phyloP scores from a whole-genome alignment of 2,113 vertebrate species.

The Osmerus eperlanus region DNA sequence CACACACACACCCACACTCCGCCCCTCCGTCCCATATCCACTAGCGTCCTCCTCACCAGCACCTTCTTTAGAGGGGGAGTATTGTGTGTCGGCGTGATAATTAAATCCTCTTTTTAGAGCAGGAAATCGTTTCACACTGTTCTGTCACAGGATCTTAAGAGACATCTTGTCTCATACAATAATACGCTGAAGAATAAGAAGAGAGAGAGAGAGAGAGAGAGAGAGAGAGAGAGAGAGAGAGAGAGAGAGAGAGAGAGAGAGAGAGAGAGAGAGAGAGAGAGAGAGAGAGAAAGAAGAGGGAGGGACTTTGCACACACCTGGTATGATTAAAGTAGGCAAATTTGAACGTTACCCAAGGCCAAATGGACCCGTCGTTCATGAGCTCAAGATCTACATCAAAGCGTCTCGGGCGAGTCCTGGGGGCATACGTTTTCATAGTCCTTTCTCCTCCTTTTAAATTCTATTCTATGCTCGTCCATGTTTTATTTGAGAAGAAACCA shows the following conservation, averaged over 20 bases:
- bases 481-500: constrained; percentile 55
- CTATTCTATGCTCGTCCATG: constrained; percentile 64
- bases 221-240: too few relatives aligned
- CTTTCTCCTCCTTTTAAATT: constrained; percentile 51
- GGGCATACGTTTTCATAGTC: constrained; percentile 73
- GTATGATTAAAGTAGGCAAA: constrained; percentile 69
- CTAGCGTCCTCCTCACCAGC: neutral
- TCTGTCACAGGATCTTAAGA: constrained; percentile 54
- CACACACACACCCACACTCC: constrained; percentile 1
- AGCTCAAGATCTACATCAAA: constrained; percentile 72
- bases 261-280: too few relatives aligned
- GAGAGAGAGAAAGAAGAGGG: constrained; percentile 4
- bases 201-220: too few relatives aligned
- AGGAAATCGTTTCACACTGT: constrained; percentile 63
- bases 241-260: too few relatives aligned
- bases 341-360: constrained; percentile 68
- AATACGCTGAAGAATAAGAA: constrained; percentile 7
- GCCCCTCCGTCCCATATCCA: constrained; percentile 16
- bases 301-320: constrained; percentile 65
- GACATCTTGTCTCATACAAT: constrained; percentile 43
- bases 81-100: constrained; percentile 48
- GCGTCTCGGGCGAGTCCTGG: constrained; percentile 64
- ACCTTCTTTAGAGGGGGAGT: constrained; percentile 13
- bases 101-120: constrained; percentile 60
- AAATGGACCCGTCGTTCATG: constrained; percentile 73